Base-by-base conservation (phyloP, 2,888 invertebrate genomes). In the Chrysomela aeneicollis region DNA sequence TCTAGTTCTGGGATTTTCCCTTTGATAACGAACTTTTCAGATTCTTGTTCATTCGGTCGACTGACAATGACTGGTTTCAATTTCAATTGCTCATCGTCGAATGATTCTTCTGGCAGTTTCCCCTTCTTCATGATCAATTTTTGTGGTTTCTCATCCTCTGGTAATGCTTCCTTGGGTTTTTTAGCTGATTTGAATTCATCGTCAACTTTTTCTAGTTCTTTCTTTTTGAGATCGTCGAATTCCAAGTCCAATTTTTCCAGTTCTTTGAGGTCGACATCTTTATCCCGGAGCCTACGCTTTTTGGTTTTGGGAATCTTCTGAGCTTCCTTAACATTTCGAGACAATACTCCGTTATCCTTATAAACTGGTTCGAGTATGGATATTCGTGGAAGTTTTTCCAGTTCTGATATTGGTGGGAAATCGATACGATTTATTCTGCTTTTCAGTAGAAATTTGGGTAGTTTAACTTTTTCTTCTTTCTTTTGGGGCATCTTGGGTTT, bases 391-490 rank as follows among this genome's bases (percentile, higher is more conserved):
- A 74, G 68, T 58, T 78, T 74, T 70, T 82, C 80, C 42, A 72
- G 50, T 76, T 82, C 81, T 18, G 67, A 69, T 52, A 68, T 22
- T 19, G 83, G 81, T 37, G 84, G 83, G 68, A 85, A 85, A 57
- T 84, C 83, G 1, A 85, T 79, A 72, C 86, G 86, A 49, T 83
- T 85, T n/a, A 92, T 90, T 70, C 90, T 86, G 78, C 92, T 92
- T 76, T 90, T 91, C 0, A 93, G 82, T 75, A 89, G 85, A 58
- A 90, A 84, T 79, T 89, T 90, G 0, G 90, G 91, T 61, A 92
- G 81, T 70, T 74, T 77, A 0, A 69, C 76, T 86, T 66, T 64
- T 60, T 75, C 67, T 68, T 79, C 79, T 71, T 79, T 79, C 62
- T 77, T 78, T 49, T 73, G 70, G n/a, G 75, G 68, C 22, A 72